These are phyloP conservation scores for Micrasema longulum DNA, from an alignment of 1,140 invertebrate species.

Conservation along the genomic window DNA sequence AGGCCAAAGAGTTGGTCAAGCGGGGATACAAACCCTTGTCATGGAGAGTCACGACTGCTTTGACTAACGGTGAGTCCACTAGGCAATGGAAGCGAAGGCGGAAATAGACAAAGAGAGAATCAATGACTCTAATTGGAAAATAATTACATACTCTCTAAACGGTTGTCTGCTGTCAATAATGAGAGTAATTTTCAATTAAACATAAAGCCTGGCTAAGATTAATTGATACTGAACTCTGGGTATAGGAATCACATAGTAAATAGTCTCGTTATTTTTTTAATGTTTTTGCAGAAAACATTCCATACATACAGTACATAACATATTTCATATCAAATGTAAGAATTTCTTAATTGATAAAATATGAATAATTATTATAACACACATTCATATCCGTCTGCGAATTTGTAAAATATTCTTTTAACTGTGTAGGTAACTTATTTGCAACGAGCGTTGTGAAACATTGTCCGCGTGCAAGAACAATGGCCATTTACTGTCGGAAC, in stretches of 20 bases:
- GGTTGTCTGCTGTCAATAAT: conserved; percentile 4
- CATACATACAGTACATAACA: too few species aligned
- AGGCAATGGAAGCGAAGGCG: conserved; percentile 3
- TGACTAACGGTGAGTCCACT: conserved; percentile 10
- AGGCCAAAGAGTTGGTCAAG: too few species aligned
- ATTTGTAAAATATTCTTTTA: too few species aligned
- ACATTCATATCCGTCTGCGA: too few species aligned
- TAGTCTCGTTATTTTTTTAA: too few species aligned
- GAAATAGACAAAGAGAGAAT: conserved; percentile 27
- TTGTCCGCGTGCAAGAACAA: conserved; percentile 25
- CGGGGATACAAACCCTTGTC: conserved; percentile 19
- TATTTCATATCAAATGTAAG: too few species aligned
- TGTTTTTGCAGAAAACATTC: too few species aligned
- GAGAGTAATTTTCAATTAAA: conserved; percentile 11
- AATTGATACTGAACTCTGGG: too few species aligned
- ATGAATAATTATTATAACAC: too few species aligned
- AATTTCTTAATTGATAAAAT: too few species aligned
- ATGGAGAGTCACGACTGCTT: conserved; percentile 11
- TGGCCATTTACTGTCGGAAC: conserved; percentile 13
- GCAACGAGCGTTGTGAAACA: not conserved
- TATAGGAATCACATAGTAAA: too few species aligned
- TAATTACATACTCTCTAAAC: conserved; percentile 7
- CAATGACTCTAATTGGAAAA: conserved; percentile 10
- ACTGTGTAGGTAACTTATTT: conserved; percentile 11
- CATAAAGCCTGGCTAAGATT: not conserved